Conservation (phyloP, 2,797 vertebrate genomes). For the Muscicapa striata region DNA sequence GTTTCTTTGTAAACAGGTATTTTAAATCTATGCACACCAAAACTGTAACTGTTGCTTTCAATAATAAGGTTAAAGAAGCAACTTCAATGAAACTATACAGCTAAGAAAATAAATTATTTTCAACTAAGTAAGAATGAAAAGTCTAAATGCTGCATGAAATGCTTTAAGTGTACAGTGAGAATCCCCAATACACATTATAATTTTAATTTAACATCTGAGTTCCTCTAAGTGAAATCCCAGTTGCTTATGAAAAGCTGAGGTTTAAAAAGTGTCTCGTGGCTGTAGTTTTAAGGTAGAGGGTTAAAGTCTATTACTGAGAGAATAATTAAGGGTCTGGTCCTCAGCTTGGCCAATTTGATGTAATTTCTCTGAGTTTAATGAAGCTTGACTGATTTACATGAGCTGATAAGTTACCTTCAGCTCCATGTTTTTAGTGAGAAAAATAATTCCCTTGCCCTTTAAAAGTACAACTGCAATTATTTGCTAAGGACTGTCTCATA, state of each 20-base stretch:
- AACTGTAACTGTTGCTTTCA: neutral
- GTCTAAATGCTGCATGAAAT: conserved; percentile 14
- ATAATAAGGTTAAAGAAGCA: neutral
- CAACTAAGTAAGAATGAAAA: conserved; percentile 8
- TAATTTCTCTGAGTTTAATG: conserved; percentile 31
- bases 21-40: neutral
- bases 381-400: conserved; percentile 28
- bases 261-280: conserved; percentile 1
- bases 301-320: neutral
- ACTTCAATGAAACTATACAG: neutral
- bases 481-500: neutral
- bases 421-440: neutral
- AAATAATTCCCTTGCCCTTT: neutral
- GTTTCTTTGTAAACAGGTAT: neutral
- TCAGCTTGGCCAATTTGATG: neutral
- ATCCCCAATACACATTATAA: conserved; percentile 9
- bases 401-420: neutral
- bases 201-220: conserved; percentile 28
- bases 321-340: conserved; percentile 26
- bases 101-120: neutral
- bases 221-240: conserved; percentile 23
- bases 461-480: neutral
- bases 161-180: conserved; percentile 35
- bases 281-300: neutral
- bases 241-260: conserved; percentile 1